Conservation (phyloP, 2,797 vertebrate genomes). For the Siniperca obscura region DNA sequence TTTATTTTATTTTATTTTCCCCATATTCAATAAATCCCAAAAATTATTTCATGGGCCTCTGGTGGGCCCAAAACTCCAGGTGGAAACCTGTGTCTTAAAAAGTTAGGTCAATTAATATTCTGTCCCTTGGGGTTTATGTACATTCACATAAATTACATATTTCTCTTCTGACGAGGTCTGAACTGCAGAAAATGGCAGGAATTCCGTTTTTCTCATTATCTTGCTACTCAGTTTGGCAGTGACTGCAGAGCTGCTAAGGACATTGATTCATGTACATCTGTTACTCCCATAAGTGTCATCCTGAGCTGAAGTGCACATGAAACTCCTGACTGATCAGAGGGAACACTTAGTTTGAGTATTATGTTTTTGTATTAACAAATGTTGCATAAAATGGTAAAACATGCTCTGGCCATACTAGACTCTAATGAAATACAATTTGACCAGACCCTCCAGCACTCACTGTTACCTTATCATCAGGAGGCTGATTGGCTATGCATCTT, state of each 20-base stretch:
- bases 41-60: not conserved
- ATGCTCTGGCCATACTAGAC: not conserved
- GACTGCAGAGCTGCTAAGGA: constrained; percentile 21
- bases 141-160: constrained; percentile 43
- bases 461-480: not conserved
- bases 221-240: constrained; percentile 36
- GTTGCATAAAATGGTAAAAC: constrained; percentile 1
- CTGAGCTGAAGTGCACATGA: constrained; percentile 32
- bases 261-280: constrained; percentile 59
- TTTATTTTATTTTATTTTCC: not conserved
- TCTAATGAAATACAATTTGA: not conserved
- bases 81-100: constrained; percentile 1
- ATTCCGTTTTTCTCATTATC: constrained; percentile 50
- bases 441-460: not conserved
- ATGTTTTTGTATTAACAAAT: not conserved
- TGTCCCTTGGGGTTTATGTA: constrained; percentile 17
- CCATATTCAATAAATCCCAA: constrained; percentile 1
- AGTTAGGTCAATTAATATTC: constrained; percentile 37
- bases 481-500: not conserved
- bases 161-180: constrained; percentile 26
- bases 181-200: not conserved
- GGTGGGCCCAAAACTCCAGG: not conserved
- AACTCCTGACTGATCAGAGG: constrained; percentile 10
- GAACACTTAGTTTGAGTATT: not conserved
- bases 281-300: constrained; percentile 39